Base-by-base conservation (phyloP, 2,113 vertebrate species). In the Urocolius indicus region DNA sequence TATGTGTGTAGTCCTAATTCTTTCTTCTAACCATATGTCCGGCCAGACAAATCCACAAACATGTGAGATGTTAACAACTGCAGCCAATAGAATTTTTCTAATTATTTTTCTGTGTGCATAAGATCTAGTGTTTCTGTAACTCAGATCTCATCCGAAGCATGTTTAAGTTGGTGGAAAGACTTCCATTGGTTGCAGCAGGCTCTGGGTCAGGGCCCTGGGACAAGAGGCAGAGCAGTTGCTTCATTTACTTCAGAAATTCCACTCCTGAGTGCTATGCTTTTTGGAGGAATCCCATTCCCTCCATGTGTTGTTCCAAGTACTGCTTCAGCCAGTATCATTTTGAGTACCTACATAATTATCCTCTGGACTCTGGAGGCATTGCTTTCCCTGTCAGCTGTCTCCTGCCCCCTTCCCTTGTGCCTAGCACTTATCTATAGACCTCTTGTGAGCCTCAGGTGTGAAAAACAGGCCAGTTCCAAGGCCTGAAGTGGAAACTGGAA, bases 31-130 rank as follows among this genome's bases (percentile, higher is more conserved):
- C 72, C 84, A 72, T n/a, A 82, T 84, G 81, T 94, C 95, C 62
- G 0, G 86, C 58, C 94, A 96, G 75, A 87, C 34, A 75, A 96
- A 95, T 73, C 93, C 93, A 95, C 89, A 97, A 95, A 90, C 88
- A 93, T 85, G 71, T 14, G n/a, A 92, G 69, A 13, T 58, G 76
- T 73, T 75, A 83, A 94, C 62, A 93, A 92, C 78, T 87, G 78
- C 81, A 92, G 91, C 95, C 95, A 96, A 77, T 29, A 71, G 74
- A 88, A 81, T 84, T 96, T 74, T 92, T 93, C 84, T 54, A 16
- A 78, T 90, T 92, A 77, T 84, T 83, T 85, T 84, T 79, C 78
- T 91, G 51, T 84, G 78, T 84, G 78, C 55, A 78, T 34, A 84
- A 89, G 76, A 71, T 76, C 78, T 57, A 45, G 36, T 62, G 52